Evolutionary conservation across 1,140 invertebrate species (phyloP), one percentile per base, ranked within the genome.

Genomic region (Hypothenemus hampei): DNA sequence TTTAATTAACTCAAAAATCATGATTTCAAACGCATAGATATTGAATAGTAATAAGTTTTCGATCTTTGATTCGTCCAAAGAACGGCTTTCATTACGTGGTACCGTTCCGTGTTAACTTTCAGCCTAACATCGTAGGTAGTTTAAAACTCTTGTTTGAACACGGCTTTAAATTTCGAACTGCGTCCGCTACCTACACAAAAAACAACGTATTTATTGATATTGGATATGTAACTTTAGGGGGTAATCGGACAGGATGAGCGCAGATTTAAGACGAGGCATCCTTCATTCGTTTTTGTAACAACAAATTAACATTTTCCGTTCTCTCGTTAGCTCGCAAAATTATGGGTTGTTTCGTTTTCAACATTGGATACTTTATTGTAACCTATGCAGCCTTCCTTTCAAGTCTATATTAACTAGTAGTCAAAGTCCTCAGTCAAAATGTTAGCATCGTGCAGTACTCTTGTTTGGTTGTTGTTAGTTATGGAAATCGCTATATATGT

Each of bases 191-290:
- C 53, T 56, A 56, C 53, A 56, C 53, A 56, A 56, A 56, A 52
- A 56, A 56, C 53, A 56, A 56, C 35, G 53, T 56, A 56, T 56
- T 56, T 56, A 56, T 56, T 56, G 53, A 56, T 56, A 56, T 56
- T 56, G 53, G 53, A 56, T 56, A 56, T 56, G 53, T 56, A 48
- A 56, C 53, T 56, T 56, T 56, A 56, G 53, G 53, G 53, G 53
- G 53, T 56, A 56, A 53, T 56, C 44, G 10, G 16, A 43, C 44
- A 46, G 33, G 44, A 56, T 48, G 53, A 39, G 24, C 52, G 33
- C 22, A 48, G 53, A 56, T 56, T 56, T 56, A 56, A 46, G 44
- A 31, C 35, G 24, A 43, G 19, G 15, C 23, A 26, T 48, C 53
- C 11, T 41, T 48, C 53, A 48, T 56, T 26, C 35, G 22, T n/a